A percentile compares a stretch with the other conserved stretches of the same genome.
Conservation (phyloP, 2,113 vertebrate species). For the Ptyas mucosa region DNA sequence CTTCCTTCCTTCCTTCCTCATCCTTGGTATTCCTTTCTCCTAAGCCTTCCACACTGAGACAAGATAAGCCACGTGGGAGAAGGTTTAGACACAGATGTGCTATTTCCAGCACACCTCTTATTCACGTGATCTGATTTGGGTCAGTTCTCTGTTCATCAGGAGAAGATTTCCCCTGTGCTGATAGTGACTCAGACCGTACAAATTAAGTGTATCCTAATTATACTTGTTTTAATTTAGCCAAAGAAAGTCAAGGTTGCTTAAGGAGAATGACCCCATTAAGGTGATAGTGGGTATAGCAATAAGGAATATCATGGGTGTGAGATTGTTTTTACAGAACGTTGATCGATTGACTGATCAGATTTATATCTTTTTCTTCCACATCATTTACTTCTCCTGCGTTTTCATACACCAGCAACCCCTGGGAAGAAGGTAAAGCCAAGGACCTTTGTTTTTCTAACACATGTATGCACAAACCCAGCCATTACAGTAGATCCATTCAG, state of each 20-base stretch:
- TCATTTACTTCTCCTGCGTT: background rate
- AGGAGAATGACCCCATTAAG: background rate
- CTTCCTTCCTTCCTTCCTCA: background rate
- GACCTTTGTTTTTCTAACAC: background rate
- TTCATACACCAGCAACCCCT: background rate
- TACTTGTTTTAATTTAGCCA: slow-evolving; percentile 20
- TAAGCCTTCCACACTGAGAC: background rate
- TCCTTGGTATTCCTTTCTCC: background rate
- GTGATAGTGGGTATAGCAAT: background rate
- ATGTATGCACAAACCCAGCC: background rate
- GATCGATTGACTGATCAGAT: background rate
- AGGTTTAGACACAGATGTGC: background rate
- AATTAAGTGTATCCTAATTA: slow-evolving; percentile 23
- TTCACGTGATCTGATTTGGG: background rate
- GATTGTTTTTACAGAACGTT: background rate
- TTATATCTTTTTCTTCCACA: background rate
- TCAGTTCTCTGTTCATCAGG: background rate
- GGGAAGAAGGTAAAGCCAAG: background rate
- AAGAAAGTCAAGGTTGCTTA: background rate
- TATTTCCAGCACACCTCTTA: background rate
- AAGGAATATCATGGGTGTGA: background rate
- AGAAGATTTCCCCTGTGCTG: slow-evolving; percentile 24
- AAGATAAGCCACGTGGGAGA: background rate
- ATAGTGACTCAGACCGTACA: slow-evolving; percentile 40
- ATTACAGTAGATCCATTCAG: background rate